Conservation (phyloP, 2,113 vertebrate genomes). For the Cebidichthys violaceus region DNA sequence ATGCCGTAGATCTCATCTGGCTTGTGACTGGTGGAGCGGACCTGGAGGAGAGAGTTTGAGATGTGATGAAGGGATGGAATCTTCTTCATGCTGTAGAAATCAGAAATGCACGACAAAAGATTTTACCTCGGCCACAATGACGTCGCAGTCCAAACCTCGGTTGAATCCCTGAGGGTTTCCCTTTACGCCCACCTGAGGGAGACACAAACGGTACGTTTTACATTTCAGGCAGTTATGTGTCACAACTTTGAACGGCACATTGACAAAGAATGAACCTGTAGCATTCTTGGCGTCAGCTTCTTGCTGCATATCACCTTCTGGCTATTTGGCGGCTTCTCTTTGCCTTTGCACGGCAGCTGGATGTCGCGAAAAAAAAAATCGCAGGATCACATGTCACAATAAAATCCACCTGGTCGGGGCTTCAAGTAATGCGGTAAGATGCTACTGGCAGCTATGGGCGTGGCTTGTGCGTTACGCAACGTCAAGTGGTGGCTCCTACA, state of each 20-base stretch:
- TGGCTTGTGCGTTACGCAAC: too few relatives aligned
- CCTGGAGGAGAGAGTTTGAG: constrained; percentile 72
- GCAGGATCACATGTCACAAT: too few relatives aligned
- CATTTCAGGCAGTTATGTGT: background rate
- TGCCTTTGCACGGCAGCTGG: too few relatives aligned
- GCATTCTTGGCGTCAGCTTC: background rate
- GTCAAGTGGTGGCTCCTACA: too few relatives aligned
- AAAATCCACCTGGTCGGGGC: too few relatives aligned
- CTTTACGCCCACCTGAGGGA: constrained; percentile 90
- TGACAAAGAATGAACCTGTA: background rate
- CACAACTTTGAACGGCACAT: background rate
- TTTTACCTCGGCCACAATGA: constrained; percentile 93
- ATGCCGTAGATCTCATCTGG: constrained; percentile 96
- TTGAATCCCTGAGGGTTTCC: constrained; percentile 95
- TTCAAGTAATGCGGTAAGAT: too few relatives aligned
- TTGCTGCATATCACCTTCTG: background rate
- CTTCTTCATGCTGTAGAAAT: background rate
- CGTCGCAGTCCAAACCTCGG: constrained; percentile 92
- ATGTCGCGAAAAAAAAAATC: too few relatives aligned
- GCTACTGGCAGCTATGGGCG: too few relatives aligned
- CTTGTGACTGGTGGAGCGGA: constrained; percentile 95
- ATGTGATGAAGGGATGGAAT: background rate
- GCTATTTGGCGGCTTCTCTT: background rate
- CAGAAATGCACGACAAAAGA: background rate
- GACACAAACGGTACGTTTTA: constrained; percentile 5